These are phyloP conservation scores for Heliocidaris tuberculata DNA, from an alignment of 35 echinoderm and acorn worm species.

Conservation along the genomic window DNA sequence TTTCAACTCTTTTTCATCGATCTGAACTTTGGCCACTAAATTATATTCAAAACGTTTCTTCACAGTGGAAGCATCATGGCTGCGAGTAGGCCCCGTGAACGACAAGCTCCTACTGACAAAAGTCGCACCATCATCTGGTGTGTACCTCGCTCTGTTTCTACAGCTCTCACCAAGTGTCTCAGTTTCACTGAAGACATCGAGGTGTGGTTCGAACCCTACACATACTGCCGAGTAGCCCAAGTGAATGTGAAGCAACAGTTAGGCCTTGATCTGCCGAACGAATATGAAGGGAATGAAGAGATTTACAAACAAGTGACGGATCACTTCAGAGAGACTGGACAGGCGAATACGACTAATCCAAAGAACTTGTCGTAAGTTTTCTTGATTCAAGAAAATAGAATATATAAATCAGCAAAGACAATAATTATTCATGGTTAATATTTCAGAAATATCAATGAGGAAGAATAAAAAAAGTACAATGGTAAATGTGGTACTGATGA, in stretches of 20 bases:
- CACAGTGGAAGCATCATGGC: too few species aligned
- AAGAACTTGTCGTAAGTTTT: not conserved
- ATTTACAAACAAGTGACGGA: not conserved
- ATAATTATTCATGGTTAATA: not conserved
- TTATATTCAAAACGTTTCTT: too few species aligned
- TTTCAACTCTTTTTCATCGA: too few species aligned
- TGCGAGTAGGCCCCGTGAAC: too few species aligned
- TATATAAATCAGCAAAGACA: not conserved
- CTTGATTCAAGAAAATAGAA: not conserved
- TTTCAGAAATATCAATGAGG: too few species aligned
- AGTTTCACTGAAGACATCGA: not conserved
- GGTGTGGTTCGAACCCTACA: constrained; percentile 20
- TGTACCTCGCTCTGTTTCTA: constrained; percentile 26
- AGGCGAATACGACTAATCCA: not conserved
- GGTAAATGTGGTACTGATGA: too few species aligned
- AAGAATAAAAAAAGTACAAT: too few species aligned
- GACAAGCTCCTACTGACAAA: not conserved
- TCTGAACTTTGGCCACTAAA: too few species aligned
- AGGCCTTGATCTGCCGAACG: not conserved
- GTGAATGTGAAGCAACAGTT: not conserved
- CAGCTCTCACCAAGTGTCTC: constrained; percentile 13
- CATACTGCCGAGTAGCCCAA: not conserved
- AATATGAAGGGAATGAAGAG: constrained; percentile 40
- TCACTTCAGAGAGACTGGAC: not conserved
- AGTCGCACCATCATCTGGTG: constrained; percentile 32